phyloP scores from a whole-genome alignment of 2,888 invertebrate species.

The Pyrgus malvae region DNA sequence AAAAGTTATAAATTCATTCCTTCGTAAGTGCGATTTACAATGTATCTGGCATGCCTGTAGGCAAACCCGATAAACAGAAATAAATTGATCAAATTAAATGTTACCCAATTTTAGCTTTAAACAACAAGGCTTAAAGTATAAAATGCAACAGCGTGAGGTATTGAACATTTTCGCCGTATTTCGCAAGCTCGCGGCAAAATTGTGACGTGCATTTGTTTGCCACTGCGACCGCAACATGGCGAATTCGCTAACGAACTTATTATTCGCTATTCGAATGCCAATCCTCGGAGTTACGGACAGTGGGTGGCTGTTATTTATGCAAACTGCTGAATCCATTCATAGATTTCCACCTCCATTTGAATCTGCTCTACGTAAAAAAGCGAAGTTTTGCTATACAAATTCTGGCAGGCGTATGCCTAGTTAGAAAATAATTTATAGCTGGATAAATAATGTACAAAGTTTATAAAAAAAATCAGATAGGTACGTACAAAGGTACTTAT shows the following conservation, averaged over 20 bases:
- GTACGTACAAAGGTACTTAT: too few species aligned
- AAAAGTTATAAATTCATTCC: constrained; percentile 35
- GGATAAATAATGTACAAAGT: too few species aligned
- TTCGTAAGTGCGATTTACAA: constrained; percentile 38
- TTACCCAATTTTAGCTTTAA: constrained; percentile 34
- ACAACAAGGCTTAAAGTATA: constrained; percentile 30
- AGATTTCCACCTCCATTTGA: not conserved
- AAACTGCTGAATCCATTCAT: constrained; percentile 28
- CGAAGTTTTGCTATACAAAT: too few species aligned
- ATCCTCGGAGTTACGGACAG: constrained; percentile 40
- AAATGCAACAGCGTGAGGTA: constrained; percentile 30
- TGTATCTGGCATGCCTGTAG: constrained; percentile 40
- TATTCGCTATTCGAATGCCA: constrained; percentile 58
- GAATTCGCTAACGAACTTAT: constrained; percentile 65
- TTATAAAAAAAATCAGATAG: too few species aligned
- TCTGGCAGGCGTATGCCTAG: too few species aligned
- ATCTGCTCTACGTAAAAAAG: too few species aligned
- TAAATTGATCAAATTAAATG: constrained; percentile 38
- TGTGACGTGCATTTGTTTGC: constrained; percentile 53
- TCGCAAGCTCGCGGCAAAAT: constrained; percentile 44
- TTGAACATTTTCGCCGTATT: constrained; percentile 40
- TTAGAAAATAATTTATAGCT: too few species aligned
- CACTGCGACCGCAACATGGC: constrained; percentile 50
- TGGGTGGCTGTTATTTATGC: constrained; percentile 34
- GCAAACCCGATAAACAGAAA: constrained; percentile 45